Base-by-base conservation (phyloP, 1,140 invertebrate genomes). In the Leguminivora glycinivorella region DNA sequence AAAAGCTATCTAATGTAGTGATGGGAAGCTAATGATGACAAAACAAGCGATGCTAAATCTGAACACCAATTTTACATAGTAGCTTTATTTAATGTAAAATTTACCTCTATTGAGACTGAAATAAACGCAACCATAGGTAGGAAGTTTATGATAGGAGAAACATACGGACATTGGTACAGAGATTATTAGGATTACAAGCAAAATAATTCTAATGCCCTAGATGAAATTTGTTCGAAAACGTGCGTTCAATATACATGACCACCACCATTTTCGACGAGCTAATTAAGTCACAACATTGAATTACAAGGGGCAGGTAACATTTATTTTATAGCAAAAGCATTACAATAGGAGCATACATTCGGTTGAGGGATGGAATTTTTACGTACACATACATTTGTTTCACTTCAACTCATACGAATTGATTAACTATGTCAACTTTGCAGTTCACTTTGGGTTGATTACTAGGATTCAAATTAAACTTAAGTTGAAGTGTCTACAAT, bases 251-350 rank as follows among this genome's bases (percentile, higher is more conserved):
- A 56, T 63, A 19, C 52, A 77, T 76, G 72, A 74, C 78, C 82
- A 89, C 84, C 83, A 87, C 84, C 83, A 87, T 88, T 89, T 87
- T 88, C 84, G 82, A 88, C 82, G 82, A 85, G 79, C 77, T 83
- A 79, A 73, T 76, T 43, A 47, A 40, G 58, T 80, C 71, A 87
- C 73, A 83, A 84, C 82, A 79, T 69, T 68, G 78, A 81, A 73
- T 69, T 77, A 82, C 75, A 84, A 70, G 22, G 47, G 72, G 76
- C 74, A 82, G 71, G 77, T 71, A 56, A 81, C 76, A 80, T 80
- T 58, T 63, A 67, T 56, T 67, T 78, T 75, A 29, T 74, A 87
- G 86, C 86, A 69, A 69, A 90, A 90, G 88, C 88, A 73, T 79
- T 75, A 84, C 80, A 80, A 67, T n/a, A 80, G 78, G 83, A 82